Percentiles rank a stretch among this genome's conserved stretches.
phyloP scores from a whole-genome alignment of 2,113 vertebrate genomes.

The Holacanthus passer region DNA sequence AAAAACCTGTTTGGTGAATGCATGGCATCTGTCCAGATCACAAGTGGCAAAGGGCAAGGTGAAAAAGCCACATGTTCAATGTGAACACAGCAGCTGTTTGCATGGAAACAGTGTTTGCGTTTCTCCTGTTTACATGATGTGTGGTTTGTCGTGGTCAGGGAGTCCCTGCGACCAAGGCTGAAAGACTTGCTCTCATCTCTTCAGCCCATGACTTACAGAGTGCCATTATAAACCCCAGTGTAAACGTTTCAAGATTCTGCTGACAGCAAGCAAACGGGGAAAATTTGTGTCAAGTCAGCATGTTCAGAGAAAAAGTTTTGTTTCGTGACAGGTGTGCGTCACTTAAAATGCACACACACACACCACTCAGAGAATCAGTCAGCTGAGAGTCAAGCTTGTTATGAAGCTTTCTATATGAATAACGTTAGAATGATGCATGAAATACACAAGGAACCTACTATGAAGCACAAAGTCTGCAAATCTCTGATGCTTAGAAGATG shows the following conservation, averaged over 20 bases:
- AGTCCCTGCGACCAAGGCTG: constrained; percentile 10
- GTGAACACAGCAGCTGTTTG: constrained; percentile 40
- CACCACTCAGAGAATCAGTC: not conserved
- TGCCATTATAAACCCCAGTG: not conserved
- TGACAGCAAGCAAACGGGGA: constrained; percentile 17
- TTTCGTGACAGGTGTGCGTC: not conserved
- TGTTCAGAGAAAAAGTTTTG: not conserved
- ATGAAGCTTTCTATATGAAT: not conserved
- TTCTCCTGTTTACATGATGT: constrained; percentile 42
- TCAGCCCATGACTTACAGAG: not conserved
- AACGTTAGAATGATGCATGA: not conserved
- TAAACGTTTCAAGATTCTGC: constrained; percentile 16
- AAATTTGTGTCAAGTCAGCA: constrained; percentile 33
- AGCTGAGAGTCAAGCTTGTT: not conserved
- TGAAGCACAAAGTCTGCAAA: not conserved
- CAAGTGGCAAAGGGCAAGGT: constrained; percentile 10
- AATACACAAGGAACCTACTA: not conserved
- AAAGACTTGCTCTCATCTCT: not conserved
- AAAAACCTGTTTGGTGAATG: not conserved
- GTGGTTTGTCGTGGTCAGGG: not conserved
- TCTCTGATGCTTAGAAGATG: not conserved
- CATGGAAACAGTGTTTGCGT: constrained; percentile 49
- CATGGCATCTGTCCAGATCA: not conserved
- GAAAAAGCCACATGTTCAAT: constrained; percentile 28
- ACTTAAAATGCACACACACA: not conserved